Evolutionary conservation across 2,888 invertebrate species (phyloP).

Genomic region (Sabatieria punctata): DNA sequence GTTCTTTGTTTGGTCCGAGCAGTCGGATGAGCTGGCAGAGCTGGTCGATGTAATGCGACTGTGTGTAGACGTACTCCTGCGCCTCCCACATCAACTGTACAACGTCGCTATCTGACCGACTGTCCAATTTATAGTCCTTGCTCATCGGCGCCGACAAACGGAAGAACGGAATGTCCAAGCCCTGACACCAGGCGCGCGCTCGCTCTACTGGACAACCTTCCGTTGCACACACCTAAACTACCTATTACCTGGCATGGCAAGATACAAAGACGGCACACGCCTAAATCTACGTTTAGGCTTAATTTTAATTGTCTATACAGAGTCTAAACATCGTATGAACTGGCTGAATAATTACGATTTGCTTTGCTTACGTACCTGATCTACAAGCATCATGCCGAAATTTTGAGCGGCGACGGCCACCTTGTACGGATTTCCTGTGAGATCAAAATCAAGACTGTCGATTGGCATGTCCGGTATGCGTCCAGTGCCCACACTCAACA

Average conservation of each 20-base stretch:
- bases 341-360: too few species aligned
- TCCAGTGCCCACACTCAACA: slow-evolving; percentile 59
- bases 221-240: slow-evolving; percentile 59
- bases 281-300: too few species aligned
- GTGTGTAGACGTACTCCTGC: not conserved
- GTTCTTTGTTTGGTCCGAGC: too few species aligned
- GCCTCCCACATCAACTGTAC: slow-evolving; percentile 51
- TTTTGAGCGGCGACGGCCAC: slow-evolving; percentile 62
- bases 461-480: slow-evolving; percentile 37
- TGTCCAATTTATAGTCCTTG: slow-evolving; percentile 69
- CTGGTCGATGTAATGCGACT: too few species aligned
- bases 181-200: slow-evolving; percentile 78
- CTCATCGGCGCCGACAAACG: slow-evolving; percentile 67
- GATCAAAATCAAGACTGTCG: slow-evolving; percentile 59
- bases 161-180: slow-evolving; percentile 62
- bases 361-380: slow-evolving; percentile 62
- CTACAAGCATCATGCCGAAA: slow-evolving; percentile 65
- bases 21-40: too few species aligned
- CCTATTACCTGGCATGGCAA: too few species aligned
- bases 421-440: slow-evolving; percentile 56
- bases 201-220: slow-evolving; percentile 87
- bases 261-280: too few species aligned
- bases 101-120: slow-evolving; percentile 57
- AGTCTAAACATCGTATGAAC: too few species aligned
- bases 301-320: too few species aligned